phyloP scores from a whole-genome alignment of 2,797 vertebrate genomes.

The Perodicticus potto region DNA sequence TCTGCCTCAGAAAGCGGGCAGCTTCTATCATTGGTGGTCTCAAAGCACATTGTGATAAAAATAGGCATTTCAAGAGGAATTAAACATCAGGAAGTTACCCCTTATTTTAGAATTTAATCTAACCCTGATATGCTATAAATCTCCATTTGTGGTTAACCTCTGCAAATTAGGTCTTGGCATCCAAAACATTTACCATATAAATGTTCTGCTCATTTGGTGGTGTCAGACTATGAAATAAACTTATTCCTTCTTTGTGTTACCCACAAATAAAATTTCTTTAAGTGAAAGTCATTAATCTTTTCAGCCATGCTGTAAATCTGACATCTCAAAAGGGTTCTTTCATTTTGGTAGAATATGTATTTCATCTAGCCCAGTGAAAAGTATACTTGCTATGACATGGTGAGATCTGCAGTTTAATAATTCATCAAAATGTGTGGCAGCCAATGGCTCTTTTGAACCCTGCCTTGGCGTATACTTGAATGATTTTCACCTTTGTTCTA shows the following conservation, averaged over 20 bases:
- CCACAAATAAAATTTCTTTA: constrained; percentile 64
- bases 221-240: constrained; percentile 54
- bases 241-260: background rate
- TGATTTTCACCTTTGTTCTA: constrained; percentile 79
- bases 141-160: background rate
- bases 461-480: constrained; percentile 48
- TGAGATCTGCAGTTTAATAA: constrained; percentile 67
- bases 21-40: background rate
- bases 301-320: constrained; percentile 55
- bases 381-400: constrained; percentile 52
- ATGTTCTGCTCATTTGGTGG: background rate
- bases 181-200: constrained; percentile 7
- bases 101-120: background rate
- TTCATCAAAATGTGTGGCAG: constrained; percentile 72
- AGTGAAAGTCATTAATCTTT: constrained; percentile 56
- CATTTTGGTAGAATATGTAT: constrained; percentile 65
- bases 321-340: constrained; percentile 55
- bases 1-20: background rate
- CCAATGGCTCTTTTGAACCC: constrained; percentile 63
- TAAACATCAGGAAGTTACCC: constrained; percentile 5
- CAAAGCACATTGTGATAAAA: background rate
- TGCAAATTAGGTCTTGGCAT: background rate
- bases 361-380: constrained; percentile 60
- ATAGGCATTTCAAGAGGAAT: background rate
- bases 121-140: background rate